Evolutionary conservation across 2,797 vertebrate species (phyloP), one percentile per base, ranked within the genome.

Genomic region (Valencia hispanica): DNA sequence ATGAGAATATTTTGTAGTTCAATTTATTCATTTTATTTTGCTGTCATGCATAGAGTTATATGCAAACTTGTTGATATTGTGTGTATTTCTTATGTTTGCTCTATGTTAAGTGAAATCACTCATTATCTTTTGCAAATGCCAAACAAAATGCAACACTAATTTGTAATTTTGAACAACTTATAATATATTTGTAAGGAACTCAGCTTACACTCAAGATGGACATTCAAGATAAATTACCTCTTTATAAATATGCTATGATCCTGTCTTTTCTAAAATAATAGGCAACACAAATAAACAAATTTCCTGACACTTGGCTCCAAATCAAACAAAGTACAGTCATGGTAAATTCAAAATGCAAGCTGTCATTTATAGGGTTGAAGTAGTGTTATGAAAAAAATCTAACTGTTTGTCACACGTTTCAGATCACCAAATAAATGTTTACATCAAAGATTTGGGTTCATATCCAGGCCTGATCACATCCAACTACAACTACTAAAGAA

Each of bases 1-100:
- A 93, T 91, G 94, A 94, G 92, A 94, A 88, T 89, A 90, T 83
- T 84, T 88, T 6, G 78, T 88, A 73, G 79, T 79, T 86, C 82
- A 93, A 93, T 91, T 91, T 91, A 84, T 77, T 68, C 63, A 84
- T 79, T 92, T 94, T 89, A 80, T 81, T 79, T 78, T 78, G 79
- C 81, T 79, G 87, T 93, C 92, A 91, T 81, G 80, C 79, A 91
- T 87, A 91, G 87, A 92, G 92, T 83, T 83, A 86, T 50, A 73
- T 78, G 87, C 91, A 89, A 93, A 92, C 81, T 72, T 88, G 82
- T 22, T 63, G 39, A 88, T 93, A 82, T 92, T 90, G 81, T 81
- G 79, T 68, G 84, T 80, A 92, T 87, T 89, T 84, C 55, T 39
- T 39, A 81, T 84, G 69, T 70, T 79, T 81, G 68, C 79, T 61